These are phyloP conservation scores for Sebastes diploproa DNA, from an alignment of 2,797 vertebrate species.

Conservation along the genomic window DNA sequence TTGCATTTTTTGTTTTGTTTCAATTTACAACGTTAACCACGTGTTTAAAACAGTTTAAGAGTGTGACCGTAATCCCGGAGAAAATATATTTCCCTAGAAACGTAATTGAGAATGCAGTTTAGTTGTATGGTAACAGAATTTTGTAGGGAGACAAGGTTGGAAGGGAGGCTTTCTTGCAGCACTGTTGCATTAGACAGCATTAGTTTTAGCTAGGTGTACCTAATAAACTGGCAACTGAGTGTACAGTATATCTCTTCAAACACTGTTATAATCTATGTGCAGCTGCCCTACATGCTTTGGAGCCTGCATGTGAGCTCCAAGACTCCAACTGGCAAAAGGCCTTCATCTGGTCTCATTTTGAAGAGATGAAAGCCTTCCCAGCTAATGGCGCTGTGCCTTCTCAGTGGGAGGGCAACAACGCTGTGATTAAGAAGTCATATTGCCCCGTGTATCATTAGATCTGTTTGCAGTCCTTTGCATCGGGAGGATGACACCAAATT, in stretches of 20 bases:
- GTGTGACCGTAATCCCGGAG: too few species aligned
- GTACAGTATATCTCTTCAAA: conserved; percentile 9
- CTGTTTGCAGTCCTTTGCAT: conserved; percentile 18
- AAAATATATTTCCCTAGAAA: too few species aligned
- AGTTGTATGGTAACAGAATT: too few species aligned
- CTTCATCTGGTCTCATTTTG: conserved; percentile 48
- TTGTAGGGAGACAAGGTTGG: too few species aligned
- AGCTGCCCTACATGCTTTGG: conserved; percentile 31
- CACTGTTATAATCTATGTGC: conserved; percentile 12
- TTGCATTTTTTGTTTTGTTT: too few species aligned
- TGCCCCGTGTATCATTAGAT: conserved; percentile 28
- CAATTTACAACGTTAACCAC: too few species aligned
- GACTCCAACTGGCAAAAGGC: conserved; percentile 22
- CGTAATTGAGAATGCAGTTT: too few species aligned
- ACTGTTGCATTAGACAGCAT: neutral
- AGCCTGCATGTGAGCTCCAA: conserved; percentile 21
- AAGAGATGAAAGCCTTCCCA: conserved; percentile 48
- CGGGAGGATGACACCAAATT: conserved; percentile 26
- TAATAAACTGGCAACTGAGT: neutral
- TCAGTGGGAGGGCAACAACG: neutral
- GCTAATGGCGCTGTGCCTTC: conserved; percentile 10
- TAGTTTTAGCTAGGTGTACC: neutral
- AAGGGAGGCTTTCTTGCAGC: neutral
- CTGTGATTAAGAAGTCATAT: conserved; percentile 17
- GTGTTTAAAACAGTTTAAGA: too few species aligned